Evolutionary conservation across 2,113 vertebrate genomes (phyloP).

Genomic region (Etheostoma cragini): DNA sequence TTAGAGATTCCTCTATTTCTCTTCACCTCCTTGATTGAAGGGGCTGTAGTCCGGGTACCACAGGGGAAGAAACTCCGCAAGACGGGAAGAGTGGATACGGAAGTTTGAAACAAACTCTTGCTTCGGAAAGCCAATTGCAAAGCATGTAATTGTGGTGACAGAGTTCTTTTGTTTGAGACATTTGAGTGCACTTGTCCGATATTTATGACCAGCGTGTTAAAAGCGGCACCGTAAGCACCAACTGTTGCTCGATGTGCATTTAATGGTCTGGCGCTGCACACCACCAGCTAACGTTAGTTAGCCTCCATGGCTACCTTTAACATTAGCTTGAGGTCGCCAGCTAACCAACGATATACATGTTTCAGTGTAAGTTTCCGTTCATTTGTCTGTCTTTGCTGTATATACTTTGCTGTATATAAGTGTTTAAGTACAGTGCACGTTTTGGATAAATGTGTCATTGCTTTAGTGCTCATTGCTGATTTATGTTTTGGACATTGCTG

Average conservation of each 20-base stretch:
- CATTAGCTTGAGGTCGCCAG: slow-evolving; percentile 58
- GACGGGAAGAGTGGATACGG: slow-evolving; percentile 74
- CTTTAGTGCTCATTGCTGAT: not conserved
- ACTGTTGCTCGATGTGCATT: slow-evolving; percentile 68
- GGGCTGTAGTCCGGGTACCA: slow-evolving; percentile 68
- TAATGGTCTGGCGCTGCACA: slow-evolving; percentile 58
- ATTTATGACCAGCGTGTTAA: slow-evolving; percentile 32
- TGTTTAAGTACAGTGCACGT: not conserved
- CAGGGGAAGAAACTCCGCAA: slow-evolving; percentile 69
- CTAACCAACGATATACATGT: slow-evolving; percentile 39
- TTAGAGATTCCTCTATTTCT: slow-evolving; percentile 51
- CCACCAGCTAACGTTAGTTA: slow-evolving; percentile 71
- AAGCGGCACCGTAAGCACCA: slow-evolving; percentile 41
- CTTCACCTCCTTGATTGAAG: slow-evolving; percentile 74
- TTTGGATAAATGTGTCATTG: not conserved
- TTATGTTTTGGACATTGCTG: slow-evolving; percentile 7
- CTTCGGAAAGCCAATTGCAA: slow-evolving; percentile 27
- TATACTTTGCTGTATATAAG: too few species aligned
- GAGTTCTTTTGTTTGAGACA: slow-evolving; percentile 29
- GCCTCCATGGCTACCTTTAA: slow-evolving; percentile 74
- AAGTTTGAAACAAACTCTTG: slow-evolving; percentile 71
- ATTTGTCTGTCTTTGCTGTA: not conserved
- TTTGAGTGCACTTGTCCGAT: slow-evolving; percentile 42
- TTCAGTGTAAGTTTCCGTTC: slow-evolving; percentile 51
- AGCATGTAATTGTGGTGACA: slow-evolving; percentile 7